phyloP scores from a whole-genome alignment of 2,888 invertebrate species.

The Ariolimax columbianus region DNA sequence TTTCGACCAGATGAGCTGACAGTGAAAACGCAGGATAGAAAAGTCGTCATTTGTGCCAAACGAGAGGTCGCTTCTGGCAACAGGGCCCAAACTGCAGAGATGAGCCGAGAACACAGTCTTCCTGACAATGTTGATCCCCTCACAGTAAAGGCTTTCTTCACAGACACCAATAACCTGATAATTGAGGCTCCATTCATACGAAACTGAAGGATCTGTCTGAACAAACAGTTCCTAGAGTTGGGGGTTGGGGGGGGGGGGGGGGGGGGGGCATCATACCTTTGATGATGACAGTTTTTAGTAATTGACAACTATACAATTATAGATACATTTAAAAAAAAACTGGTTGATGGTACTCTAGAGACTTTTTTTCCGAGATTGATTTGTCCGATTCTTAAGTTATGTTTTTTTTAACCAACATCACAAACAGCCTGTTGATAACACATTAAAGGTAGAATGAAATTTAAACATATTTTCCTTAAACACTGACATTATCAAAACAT shows the following conservation, averaged over 20 bases:
- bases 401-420: no score
- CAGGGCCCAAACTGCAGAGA: constrained; percentile 73
- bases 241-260: no score
- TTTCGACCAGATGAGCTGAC: constrained; percentile 76
- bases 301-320: no score
- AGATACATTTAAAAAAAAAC: no score
- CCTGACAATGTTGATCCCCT: constrained; percentile 77
- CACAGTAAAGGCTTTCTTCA: constrained; percentile 76
- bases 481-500: background rate
- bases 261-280: no score
- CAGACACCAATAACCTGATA: constrained; percentile 75
- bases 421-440: background rate
- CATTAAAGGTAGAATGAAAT: background rate
- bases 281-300: no score
- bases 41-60: constrained; percentile 70
- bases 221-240: no score
- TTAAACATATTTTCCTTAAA: background rate
- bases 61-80: constrained; percentile 74
- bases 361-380: no score
- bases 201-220: no score
- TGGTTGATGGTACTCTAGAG: no score
- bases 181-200: constrained; percentile 74
- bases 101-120: constrained; percentile 75
- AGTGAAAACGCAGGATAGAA: constrained; percentile 72
- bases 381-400: no score